Evolutionary conservation across 2,113 vertebrate species (phyloP).

Genomic region (Malurus alboscapulatus): DNA sequence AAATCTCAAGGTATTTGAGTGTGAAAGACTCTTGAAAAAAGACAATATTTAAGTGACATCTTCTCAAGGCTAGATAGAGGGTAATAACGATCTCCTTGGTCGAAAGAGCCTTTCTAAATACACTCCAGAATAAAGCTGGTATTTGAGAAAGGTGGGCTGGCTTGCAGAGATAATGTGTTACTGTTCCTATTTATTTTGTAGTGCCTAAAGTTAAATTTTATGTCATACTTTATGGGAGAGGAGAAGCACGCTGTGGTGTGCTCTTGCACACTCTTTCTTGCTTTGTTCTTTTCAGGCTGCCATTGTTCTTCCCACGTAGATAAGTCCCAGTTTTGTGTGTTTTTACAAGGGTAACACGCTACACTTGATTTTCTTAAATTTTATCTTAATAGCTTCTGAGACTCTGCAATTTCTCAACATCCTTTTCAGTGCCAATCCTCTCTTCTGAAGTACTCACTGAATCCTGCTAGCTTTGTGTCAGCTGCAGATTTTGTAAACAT

Average conservation of each 20-base stretch:
- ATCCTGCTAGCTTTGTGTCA: not conserved
- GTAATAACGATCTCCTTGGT: not conserved
- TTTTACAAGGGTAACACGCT: not conserved
- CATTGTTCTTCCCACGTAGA: not conserved
- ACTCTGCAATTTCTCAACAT: not conserved
- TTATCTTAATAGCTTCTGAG: not conserved
- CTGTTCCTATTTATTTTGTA: not conserved
- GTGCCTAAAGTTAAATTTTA: not conserved
- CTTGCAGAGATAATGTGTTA: not conserved
- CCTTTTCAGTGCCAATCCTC: not conserved
- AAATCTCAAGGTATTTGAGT: not conserved
- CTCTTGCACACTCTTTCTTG: not conserved
- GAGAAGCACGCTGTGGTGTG: not conserved
- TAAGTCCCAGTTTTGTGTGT: not conserved
- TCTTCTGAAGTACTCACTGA: not conserved
- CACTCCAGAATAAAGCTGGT: not conserved
- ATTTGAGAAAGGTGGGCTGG: not conserved
- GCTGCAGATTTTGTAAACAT: not conserved
- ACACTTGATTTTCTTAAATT: not conserved
- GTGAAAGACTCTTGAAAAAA: not conserved
- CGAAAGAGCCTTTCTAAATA: not conserved
- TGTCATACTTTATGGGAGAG: not conserved
- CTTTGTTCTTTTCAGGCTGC: not conserved
- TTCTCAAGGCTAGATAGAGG: not conserved
- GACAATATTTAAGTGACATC: not conserved